These are phyloP conservation scores for Phania funesta DNA, from an alignment of 2,888 invertebrate species.

Conservation along the genomic window DNA sequence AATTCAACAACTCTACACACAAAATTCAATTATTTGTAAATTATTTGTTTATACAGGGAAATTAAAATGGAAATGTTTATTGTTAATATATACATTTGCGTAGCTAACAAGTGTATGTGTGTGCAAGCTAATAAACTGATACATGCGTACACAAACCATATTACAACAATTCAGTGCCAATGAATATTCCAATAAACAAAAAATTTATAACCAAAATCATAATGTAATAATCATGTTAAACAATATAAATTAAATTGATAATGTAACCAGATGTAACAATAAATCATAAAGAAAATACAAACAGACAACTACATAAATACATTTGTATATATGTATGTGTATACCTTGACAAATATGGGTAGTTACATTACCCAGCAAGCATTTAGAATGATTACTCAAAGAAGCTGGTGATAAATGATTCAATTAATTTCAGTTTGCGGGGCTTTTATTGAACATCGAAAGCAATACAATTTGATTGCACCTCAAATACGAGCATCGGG, in stretches of 20 bases:
- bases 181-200: background rate
- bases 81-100: slow-evolving; percentile 17
- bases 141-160: slow-evolving; percentile 44
- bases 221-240: slow-evolving; percentile 66
- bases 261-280: slow-evolving; percentile 64
- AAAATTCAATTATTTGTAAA: slow-evolving; percentile 62
- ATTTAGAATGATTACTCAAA: background rate
- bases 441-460: background rate
- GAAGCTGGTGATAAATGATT: too few species aligned
- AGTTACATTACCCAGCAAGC: background rate
- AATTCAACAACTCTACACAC: slow-evolving; percentile 30
- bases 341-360: background rate
- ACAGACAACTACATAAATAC: background rate
- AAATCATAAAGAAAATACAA: slow-evolving; percentile 53
- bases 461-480: background rate
- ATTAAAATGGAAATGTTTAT: slow-evolving; percentile 45
- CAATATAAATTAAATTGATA: slow-evolving; percentile 67
- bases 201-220: slow-evolving; percentile 56
- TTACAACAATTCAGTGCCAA: slow-evolving; percentile 18
- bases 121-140: slow-evolving; percentile 32
- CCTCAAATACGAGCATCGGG: too few species aligned
- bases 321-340: background rate
- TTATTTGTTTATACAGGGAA: slow-evolving; percentile 48
- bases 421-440: too few species aligned
- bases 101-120: background rate